Evolutionary conservation across 2,888 invertebrate genomes (phyloP).

Genomic region (Tachina lurida): DNA sequence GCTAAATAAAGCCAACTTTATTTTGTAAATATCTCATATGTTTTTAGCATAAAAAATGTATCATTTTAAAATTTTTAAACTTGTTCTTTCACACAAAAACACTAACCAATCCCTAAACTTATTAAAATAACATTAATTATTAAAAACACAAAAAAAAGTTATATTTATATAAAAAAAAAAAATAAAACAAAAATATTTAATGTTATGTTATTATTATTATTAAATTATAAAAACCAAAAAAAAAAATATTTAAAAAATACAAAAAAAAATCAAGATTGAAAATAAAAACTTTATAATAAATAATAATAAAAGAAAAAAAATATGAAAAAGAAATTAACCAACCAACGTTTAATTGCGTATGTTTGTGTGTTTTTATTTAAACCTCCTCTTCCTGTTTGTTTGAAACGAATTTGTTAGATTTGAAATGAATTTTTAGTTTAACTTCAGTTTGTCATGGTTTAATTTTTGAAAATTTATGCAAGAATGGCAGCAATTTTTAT

Average conservation of each 20-base stretch:
- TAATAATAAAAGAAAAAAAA: slow-evolving; percentile 54
- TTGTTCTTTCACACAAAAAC: slow-evolving; percentile 51
- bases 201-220: slow-evolving; percentile 68
- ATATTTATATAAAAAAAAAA: slow-evolving; percentile 63
- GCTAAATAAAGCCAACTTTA: neutral
- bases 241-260: slow-evolving; percentile 70
- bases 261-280: slow-evolving; percentile 67
- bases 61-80: neutral
- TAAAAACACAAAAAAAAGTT: slow-evolving; percentile 42
- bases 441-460: slow-evolving; percentile 1
- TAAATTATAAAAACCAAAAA: slow-evolving; percentile 52
- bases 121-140: slow-evolving; percentile 64
- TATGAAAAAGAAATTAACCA: slow-evolving; percentile 50
- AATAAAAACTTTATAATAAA: slow-evolving; percentile 66
- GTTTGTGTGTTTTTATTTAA: slow-evolving; percentile 74
- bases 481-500: slow-evolving; percentile 55
- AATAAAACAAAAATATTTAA: slow-evolving; percentile 60
- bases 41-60: slow-evolving; percentile 12
- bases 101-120: slow-evolving; percentile 49
- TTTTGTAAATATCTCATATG: slow-evolving; percentile 54
- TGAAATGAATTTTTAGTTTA: neutral
- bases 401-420: slow-evolving; percentile 47
- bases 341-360: slow-evolving; percentile 76
- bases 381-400: slow-evolving; percentile 63
- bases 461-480: neutral